Evolutionary conservation across 2,797 vertebrate species (phyloP).

Genomic region (Silurus lanzhouensis): DNA sequence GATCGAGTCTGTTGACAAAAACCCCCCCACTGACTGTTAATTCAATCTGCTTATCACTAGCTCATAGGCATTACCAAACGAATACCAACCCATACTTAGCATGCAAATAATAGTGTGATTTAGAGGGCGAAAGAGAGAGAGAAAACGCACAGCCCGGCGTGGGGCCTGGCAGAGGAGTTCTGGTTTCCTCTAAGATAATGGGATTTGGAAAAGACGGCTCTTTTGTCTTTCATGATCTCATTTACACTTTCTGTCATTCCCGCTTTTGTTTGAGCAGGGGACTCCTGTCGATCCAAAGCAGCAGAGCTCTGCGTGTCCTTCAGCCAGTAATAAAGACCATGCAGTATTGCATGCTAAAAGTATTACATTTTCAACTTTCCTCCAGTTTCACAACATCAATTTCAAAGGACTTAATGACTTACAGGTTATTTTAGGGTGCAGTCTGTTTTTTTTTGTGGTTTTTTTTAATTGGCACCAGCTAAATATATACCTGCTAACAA

Average conservation of each 20-base stretch:
- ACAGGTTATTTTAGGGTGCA: background rate
- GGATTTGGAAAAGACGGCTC: slow-evolving; percentile 52
- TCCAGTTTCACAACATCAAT: background rate
- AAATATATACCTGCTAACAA: background rate
- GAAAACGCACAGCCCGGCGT: slow-evolving; percentile 42
- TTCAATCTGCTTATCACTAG: slow-evolving; percentile 60
- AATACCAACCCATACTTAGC: slow-evolving; percentile 61
- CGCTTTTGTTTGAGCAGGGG: slow-evolving; percentile 45
- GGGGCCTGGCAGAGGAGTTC: slow-evolving; percentile 47
- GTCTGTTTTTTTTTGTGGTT: background rate
- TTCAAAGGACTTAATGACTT: background rate
- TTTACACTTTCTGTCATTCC: slow-evolving; percentile 55
- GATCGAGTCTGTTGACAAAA: slow-evolving; percentile 51
- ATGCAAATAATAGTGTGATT: slow-evolving; percentile 61
- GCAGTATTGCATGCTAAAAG: background rate
- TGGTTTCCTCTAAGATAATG: slow-evolving; percentile 59
- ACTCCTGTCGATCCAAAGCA: slow-evolving; percentile 44
- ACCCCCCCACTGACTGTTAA: slow-evolving; percentile 43
- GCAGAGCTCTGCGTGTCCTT: background rate
- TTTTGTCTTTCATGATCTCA: slow-evolving; percentile 58
- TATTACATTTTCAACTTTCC: background rate
- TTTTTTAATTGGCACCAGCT: background rate
- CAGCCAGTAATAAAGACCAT: background rate
- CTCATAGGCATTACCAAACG: slow-evolving; percentile 57
- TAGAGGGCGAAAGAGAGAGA: slow-evolving; percentile 50